Base-by-base conservation (phyloP, 1,140 invertebrate species). In the Harlomillsia oculata region DNA sequence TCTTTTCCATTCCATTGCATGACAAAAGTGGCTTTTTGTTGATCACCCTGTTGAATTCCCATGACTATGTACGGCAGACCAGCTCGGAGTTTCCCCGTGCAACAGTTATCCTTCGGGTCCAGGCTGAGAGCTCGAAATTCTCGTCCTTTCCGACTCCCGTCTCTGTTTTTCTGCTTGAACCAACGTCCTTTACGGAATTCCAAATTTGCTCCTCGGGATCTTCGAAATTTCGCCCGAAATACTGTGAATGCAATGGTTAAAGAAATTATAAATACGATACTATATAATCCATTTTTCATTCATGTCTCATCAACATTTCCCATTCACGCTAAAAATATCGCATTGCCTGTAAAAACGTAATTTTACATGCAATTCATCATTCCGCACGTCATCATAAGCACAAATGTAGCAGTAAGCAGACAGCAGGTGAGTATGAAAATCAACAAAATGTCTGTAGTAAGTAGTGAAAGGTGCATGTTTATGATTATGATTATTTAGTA, bases 41-140 rank as follows among this genome's bases (percentile, higher is more conserved):
- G 64, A n/a, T 69, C 62, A 5, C 69, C 70, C 14, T 63, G 57
- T 14, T 66, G 67, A 44, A 68, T 64, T 13, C 76, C 77, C 77
- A 79, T 78, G 23, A 78, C 70, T 23, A 78, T 71, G 60, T 72
- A 77, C 8, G 62, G 56, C 20, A 59, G 53, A 21, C 62, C 52
- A 62, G 64, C 59, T 13, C 64, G 56, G 9, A 67, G 56, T 32
- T 70, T 57, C 8, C 66, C 61, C 18, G 69, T 67, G 53, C 72
- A 74, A 62, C 76, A 77, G 3, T 64, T 52, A 14, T 72, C 70
- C 23, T 71, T 70, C 40, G 69, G 67, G 39, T 71, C 69, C 34
- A 76, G 67, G 20, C 65, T 57, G 5, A 76, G 65, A 1, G 64
- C 64, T 13, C 57, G 74, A 67, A 21, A 66, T 61, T 52, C 67